Base-by-base conservation (phyloP, 2,888 invertebrate genomes). In the Meiosimyza decipiens region DNA sequence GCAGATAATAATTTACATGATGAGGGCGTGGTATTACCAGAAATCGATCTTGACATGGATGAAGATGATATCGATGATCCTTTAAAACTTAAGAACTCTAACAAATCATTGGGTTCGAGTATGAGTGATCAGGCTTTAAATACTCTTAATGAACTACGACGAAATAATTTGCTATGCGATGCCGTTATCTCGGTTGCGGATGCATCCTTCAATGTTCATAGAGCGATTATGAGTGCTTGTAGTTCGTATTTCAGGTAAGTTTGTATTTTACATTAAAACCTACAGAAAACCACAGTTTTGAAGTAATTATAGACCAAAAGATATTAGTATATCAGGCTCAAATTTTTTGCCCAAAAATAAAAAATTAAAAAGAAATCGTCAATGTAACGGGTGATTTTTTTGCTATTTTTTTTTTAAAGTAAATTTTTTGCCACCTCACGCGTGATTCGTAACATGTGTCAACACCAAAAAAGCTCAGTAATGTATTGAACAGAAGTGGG, bases 181-280 rank as follows among this genome's bases (percentile, higher is more conserved):
- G 96, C 96, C 6, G 91, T 93, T 54, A 90, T 96, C 79, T 90
- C 93, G 77, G 91, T 95, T 71, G 93, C 94, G 80, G 96, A 96
- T 85, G 94, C 94, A 74, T 91, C 92, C 69, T 95, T 95, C 83
- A 93, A 93, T 54, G 94, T 97, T 70, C 97, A 97, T 87, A 91
- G 95, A 76, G 92, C 94, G 73, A 93, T 96, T 79, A 90, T 96
- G 80, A 94, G 94, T 75, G 93, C 96, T 72, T 95, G 95, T 88
- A 97, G 97, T 84, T 92, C 94, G 55, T 97, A 96, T 88, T 97
- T 97, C 88, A 91, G 93, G 95, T 95, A 88, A 86, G 87, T 83
- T 28, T 28, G 4, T 28, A 28, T 28, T 28, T 28, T 28, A 28
- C 4, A 28, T 0, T 22, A 22, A 22, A 22, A 22, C 22, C 1